Evolutionary conservation across 37 sponge, comb jelly and placozoan species (phyloP), one percentile per base, ranked within the genome.

Genomic region (Halichondria panicea): DNA sequence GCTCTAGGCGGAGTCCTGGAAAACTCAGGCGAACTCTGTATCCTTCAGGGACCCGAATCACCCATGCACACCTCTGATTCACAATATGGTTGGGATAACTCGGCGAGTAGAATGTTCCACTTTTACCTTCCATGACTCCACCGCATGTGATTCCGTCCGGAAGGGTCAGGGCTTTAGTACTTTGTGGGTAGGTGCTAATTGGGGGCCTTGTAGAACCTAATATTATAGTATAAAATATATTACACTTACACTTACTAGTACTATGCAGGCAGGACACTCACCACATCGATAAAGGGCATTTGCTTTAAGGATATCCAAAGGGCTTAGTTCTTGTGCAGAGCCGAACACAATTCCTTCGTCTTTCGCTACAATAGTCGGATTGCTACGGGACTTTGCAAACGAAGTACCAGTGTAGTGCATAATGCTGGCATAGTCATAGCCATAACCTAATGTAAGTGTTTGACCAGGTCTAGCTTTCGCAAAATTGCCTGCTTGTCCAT

Each of bases 371-470:
- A 93, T 58, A 0, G 89, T 85, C 6, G 19, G 37, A 3, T 30
- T 21, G 21, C 9, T 31, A 15, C 21, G 25, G 39, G 66, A 67
- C 55, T 37, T 12, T 11, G 63, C 24, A 75, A 82, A 78, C 7
- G 83, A 65, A 9, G 41, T 50, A 2, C 44, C 40, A 45, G 24
- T 25, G 63, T 93, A 93, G 65, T 93, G 93, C 93, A 93, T 88
- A 39, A 93, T 82, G 30, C 89, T 87, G 62, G 83, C 87, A 75
- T 82, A 87, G 56, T 92, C 93, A 66, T 92, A 92, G 9, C 79
- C 55, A 1, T 82, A 62, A 27, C 86, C 86, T 7, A 84, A 36
- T 7, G 83, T 78, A 25, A 85, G 43, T 8, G 84, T 66, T n/a
- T 66, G 32, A 55, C 28, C 55, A 30, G 55, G 25, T 4, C 19